Conservation (phyloP, 2,888 invertebrate species). For the Leptura quadrifasciata region DNA sequence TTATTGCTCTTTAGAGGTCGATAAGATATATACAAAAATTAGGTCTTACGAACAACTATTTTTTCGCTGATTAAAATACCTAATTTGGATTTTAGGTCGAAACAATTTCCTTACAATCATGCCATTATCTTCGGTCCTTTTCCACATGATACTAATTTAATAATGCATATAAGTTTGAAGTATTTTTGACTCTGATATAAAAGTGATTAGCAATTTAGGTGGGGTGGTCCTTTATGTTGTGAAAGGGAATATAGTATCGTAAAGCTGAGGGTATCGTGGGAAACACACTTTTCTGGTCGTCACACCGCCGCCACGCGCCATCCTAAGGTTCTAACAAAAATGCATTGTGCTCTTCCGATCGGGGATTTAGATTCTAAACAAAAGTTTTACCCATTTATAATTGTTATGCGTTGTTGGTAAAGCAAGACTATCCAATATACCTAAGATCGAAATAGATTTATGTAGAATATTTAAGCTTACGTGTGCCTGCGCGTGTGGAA, state of each 20-base stretch:
- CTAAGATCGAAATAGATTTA: slow-evolving; percentile 13
- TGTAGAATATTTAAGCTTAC: slow-evolving; percentile 30
- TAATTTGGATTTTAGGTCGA: too few species aligned
- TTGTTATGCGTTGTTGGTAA: slow-evolving; percentile 42
- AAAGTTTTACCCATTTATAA: slow-evolving; percentile 48
- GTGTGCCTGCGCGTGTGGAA: slow-evolving; percentile 52
- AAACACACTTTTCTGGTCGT: slow-evolving; percentile 66
- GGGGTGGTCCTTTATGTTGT: slow-evolving; percentile 56
- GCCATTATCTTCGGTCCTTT: neutral
- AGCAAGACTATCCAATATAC: slow-evolving; percentile 43
- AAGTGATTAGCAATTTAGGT: slow-evolving; percentile 62
- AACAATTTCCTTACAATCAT: too few species aligned
- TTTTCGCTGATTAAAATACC: too few species aligned
- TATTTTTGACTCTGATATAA: slow-evolving; percentile 58
- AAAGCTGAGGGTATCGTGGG: slow-evolving; percentile 64
- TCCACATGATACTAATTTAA: slow-evolving; percentile 41
- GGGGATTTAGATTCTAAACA: slow-evolving; percentile 56
- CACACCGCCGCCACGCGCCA: slow-evolving; percentile 69
- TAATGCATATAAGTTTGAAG: slow-evolving; percentile 47
- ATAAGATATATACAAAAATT: too few species aligned
- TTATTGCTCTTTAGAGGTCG: too few species aligned
- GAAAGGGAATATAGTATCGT: slow-evolving; percentile 56
- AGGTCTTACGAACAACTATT: too few species aligned
- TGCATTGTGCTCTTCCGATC: slow-evolving; percentile 53
- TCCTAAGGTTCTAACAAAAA: slow-evolving; percentile 50